Evolutionary conservation across 2,888 invertebrate genomes (phyloP).

Genomic region (Pollenia angustigena): DNA sequence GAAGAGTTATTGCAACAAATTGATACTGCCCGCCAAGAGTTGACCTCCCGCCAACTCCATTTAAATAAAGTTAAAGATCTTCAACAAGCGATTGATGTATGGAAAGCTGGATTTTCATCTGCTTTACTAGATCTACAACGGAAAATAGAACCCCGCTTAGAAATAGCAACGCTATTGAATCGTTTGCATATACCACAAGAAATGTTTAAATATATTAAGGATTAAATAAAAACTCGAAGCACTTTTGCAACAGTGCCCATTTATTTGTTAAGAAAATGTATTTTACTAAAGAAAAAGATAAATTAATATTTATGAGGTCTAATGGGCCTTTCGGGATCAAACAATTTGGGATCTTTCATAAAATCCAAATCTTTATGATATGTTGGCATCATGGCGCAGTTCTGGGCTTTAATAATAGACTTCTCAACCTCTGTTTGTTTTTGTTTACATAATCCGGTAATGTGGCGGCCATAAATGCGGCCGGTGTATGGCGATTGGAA

Average conservation of each 20-base stretch:
- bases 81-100: constrained; percentile 75
- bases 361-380: constrained; percentile 92
- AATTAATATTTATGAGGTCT: constrained; percentile 90
- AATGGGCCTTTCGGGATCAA: constrained; percentile 93
- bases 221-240: constrained; percentile 42
- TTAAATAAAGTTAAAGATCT: constrained; percentile 74
- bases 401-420: constrained; percentile 91
- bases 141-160: constrained; percentile 73
- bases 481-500: constrained; percentile 98
- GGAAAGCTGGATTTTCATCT: constrained; percentile 78
- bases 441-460: constrained; percentile 95
- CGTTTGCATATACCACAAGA: constrained; percentile 78
- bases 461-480: constrained; percentile 94
- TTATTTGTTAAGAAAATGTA: not conserved
- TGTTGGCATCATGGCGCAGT: constrained; percentile 92
- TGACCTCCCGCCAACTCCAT: constrained; percentile 72
- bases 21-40: constrained; percentile 69
- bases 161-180: constrained; percentile 73
- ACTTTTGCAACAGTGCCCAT: not conserved
- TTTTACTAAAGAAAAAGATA: constrained; percentile 11
- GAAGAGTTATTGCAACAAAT: constrained; percentile 62
- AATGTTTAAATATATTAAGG: constrained; percentile 78
- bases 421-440: constrained; percentile 91
- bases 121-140: constrained; percentile 78
- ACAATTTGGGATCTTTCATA: constrained; percentile 94